Evolutionary conservation across 2,888 invertebrate genomes (phyloP), one percentile per base, ranked within the genome.

Genomic region (Tetropium fuscum): DNA sequence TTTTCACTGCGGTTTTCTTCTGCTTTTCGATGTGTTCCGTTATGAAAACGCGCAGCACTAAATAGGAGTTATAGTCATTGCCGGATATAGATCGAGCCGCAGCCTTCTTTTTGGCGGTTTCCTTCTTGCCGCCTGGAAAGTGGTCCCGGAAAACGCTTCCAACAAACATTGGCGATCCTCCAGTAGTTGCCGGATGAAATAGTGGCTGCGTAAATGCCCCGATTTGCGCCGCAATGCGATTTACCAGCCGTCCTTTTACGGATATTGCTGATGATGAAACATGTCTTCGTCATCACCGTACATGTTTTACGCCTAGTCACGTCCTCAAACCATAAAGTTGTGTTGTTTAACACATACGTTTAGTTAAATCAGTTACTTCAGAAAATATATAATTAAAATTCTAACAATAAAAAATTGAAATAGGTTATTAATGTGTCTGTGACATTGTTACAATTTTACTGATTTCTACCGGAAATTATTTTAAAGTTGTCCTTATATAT

Each of bases 41-140:
- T 51, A 40, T 51, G 41, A 32, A 43, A 47, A 32, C 45, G 41
- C 34, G 20, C 25, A 38, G 48, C 27, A 36, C 59, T 59, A 59
- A 53, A 59, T 45, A 69, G 63, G 66, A 77, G 71, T 75, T 76
- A 76, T 73, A 69, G 73, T 71, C 66, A 70, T 71, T 69, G 74
- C 71, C 73, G 75, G 73, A 71, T 74, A 76, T 75, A 71, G 74
- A 74, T 76, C 67, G 71, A 69, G 69, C 68, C 69, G n/a, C 64
- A 62, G 58, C 56, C 55, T 57, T 70, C 72, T 71, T 74, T 43
- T 68, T 57, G 34, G 47, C 25, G 67, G 64, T 64, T 65, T 62
- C 49, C 65, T 65, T 66, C n/a, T 70, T 66, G 66, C 61, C 66
- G 51, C 51, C 51, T 51, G 13, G 27, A 8, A 34, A 48, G 20